Conservation (phyloP, 2,113 vertebrate species). For the Pogonocichla stellata region DNA sequence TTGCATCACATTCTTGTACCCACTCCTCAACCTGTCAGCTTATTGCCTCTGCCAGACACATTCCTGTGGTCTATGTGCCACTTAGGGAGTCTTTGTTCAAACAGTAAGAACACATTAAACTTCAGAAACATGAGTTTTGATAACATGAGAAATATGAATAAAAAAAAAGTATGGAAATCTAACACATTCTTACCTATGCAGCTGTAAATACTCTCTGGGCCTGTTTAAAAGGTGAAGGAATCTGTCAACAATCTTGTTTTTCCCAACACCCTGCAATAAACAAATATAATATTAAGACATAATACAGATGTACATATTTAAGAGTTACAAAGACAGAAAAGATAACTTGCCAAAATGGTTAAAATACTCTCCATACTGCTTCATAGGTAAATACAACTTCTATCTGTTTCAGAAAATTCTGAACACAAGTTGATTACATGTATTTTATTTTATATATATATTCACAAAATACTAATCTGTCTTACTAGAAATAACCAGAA, state of each 20-base stretch:
- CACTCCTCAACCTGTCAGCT: neutral
- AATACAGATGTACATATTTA: neutral
- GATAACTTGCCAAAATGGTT: neutral
- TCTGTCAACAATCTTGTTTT: conserved; percentile 96
- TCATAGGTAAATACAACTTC: neutral
- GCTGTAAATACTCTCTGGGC: conserved; percentile 94
- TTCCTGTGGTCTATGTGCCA: neutral
- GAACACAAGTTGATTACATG: neutral
- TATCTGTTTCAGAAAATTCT: neutral
- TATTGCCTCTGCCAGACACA: neutral
- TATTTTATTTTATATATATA: neutral
- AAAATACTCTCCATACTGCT: neutral
- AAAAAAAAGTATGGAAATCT: neutral
- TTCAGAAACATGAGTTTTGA: neutral
- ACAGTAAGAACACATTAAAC: neutral
- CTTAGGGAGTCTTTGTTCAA: neutral
- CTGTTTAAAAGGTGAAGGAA: conserved; percentile 95
- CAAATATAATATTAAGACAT: neutral
- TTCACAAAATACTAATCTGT: neutral
- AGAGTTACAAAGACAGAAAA: neutral
- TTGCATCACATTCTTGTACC: neutral
- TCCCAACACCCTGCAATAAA: conserved; percentile 89
- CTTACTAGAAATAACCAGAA: neutral
- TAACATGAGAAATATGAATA: neutral
- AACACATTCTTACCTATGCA: conserved; percentile 86